phyloP scores from a whole-genome alignment of 2,888 invertebrate species.

The Ethmia dodecea region DNA sequence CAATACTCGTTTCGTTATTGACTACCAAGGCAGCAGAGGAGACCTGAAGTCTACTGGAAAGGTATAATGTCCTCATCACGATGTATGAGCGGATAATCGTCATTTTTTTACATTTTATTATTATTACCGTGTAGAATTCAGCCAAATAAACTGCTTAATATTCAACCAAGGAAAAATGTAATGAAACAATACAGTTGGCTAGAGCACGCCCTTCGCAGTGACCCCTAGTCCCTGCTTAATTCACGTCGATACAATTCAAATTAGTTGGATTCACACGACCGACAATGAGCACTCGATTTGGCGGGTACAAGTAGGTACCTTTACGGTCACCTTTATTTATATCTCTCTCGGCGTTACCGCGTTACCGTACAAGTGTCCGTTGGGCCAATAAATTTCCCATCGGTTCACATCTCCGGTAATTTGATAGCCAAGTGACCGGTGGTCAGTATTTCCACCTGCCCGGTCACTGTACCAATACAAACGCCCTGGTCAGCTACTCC shows the following conservation, averaged over 20 bases:
- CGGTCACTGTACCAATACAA: constrained; percentile 24
- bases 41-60: no score
- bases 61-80: no score
- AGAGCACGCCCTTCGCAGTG: constrained; percentile 42
- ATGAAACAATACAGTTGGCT: constrained; percentile 1
- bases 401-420: constrained; percentile 46
- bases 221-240: constrained; percentile 42
- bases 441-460: constrained; percentile 64
- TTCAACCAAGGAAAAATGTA: constrained; percentile 6
- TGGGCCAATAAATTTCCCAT: constrained; percentile 60
- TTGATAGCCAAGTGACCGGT: constrained; percentile 63
- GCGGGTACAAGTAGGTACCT: constrained; percentile 19
- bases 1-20: no score
- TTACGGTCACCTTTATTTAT: constrained; percentile 36
- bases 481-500: constrained; percentile 29
- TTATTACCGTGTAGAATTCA: no score
- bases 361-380: constrained; percentile 50
- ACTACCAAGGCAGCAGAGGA: no score
- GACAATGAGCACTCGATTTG: constrained; percentile 46
- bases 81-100: no score
- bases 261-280: constrained; percentile 59
- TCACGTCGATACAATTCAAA: constrained; percentile 60
- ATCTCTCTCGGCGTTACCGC: constrained; percentile 34
- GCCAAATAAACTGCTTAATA: no score
- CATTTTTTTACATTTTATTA: no score